These are phyloP conservation scores for Nasonia longicornis DNA, from an alignment of 1,140 invertebrate genomes.

Conservation along the genomic window DNA sequence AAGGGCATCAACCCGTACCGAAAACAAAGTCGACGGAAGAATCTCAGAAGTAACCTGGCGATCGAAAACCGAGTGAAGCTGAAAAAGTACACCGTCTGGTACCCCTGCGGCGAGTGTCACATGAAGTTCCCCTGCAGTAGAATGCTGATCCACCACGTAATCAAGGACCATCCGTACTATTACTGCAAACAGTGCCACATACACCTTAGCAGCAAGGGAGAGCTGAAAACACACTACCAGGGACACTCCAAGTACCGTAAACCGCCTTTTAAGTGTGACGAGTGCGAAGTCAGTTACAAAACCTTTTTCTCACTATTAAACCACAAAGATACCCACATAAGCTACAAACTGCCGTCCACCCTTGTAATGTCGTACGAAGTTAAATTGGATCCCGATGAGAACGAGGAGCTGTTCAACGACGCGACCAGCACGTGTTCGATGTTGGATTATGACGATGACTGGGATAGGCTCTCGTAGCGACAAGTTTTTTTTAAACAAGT, in stretches of 20 bases:
- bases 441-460: background rate
- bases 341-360: background rate
- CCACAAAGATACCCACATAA: background rate
- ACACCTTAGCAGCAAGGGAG: constrained; percentile 53
- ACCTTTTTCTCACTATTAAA: background rate
- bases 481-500: background rate
- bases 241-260: constrained; percentile 58
- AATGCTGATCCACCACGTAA: constrained; percentile 43
- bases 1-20: background rate
- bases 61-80: constrained; percentile 67
- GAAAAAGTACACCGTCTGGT: constrained; percentile 66
- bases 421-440: background rate
- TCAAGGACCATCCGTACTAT: constrained; percentile 5
- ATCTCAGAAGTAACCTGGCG: constrained; percentile 52
- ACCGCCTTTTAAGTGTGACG: constrained; percentile 51
- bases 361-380: background rate
- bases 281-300: constrained; percentile 45
- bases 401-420: background rate
- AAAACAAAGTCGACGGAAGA: background rate
- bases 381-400: background rate
- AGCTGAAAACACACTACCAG: constrained; percentile 66
- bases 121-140: constrained; percentile 50
- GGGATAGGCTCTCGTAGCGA: background rate
- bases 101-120: constrained; percentile 50
- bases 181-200: constrained; percentile 44